Evolutionary conservation across 2,888 invertebrate genomes (phyloP), one percentile per base, ranked within the genome.

Genomic region (Nysson spinosus): DNA sequence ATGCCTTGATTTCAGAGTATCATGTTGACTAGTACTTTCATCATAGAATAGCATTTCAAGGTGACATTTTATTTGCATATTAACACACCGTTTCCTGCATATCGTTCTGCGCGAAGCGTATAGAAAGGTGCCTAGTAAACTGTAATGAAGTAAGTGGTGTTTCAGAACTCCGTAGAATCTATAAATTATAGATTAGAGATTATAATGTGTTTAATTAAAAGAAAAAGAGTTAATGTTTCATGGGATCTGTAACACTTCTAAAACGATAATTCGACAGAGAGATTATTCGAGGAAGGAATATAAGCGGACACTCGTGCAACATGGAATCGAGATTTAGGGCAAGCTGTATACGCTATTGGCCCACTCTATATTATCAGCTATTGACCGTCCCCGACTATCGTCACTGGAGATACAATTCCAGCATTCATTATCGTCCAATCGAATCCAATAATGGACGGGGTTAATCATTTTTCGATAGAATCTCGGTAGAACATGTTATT

Each of bases 251-350:
- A 54, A 30, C 54, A 20, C 52, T 22, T 54, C 54, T 44, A 58
- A 39, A 28, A 30, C 28, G 43, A 58, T 44, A 39, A 37, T 54
- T 54, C n/a, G 54, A 44, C 54, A 44, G 42, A 42, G 43, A 58
- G 58, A 58, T 58, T 58, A 58, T 54, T 44, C n/a, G n/a, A 37
- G 37, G 54, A 17, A 26, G 37, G 54, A 55, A 54, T 58, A 54
- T 43, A 43, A 34, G n/a, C 37, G 30, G 37, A 16, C 14, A 16
- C 54, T 28, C 28, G 44, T 32, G 58, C 49, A 54, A 54, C 54
- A 54, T 58, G 54, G 44, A 58, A 44, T 58, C 44, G 54, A 54
- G 43, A 58, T 58, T 58, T 54, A 37, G 58, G 51, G 32, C 54
- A 44, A 44, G 52, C 37, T 12, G 6, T 16, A 26, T 12, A 12